These are phyloP conservation scores for Zapornia atra DNA, from an alignment of 2,113 vertebrate genomes.

Conservation along the genomic window DNA sequence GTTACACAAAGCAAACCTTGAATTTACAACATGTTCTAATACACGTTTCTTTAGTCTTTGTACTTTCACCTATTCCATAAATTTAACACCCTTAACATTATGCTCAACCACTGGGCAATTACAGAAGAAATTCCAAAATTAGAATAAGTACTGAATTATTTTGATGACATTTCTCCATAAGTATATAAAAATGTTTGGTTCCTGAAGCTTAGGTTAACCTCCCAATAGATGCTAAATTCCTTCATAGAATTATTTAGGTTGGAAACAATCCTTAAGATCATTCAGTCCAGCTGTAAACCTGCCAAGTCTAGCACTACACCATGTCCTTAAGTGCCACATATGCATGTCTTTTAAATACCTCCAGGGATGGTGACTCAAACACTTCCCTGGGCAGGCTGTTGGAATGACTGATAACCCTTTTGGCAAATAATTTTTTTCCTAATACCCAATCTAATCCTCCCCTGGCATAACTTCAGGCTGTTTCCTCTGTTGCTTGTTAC, in stretches of 20 bases:
- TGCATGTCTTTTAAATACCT: neutral
- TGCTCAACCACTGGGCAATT: neutral
- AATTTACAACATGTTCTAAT: neutral
- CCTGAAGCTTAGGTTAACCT: neutral
- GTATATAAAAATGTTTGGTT: neutral
- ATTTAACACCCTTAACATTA: neutral
- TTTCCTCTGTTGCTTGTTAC: neutral
- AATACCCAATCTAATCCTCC: no score
- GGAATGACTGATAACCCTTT: neutral
- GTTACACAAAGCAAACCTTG: neutral
- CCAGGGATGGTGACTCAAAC: neutral
- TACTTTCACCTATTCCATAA: neutral
- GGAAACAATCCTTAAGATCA: neutral
- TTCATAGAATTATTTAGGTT: neutral
- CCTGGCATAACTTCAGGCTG: neutral
- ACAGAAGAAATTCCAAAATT: neutral
- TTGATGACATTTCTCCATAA: neutral
- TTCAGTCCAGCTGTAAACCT: neutral
- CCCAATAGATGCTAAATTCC: neutral
- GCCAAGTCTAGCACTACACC: no score
- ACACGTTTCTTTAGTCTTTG: neutral
- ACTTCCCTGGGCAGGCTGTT: neutral
- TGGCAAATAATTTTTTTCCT: neutral
- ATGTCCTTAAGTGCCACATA: neutral
- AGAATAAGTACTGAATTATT: neutral